A percentile compares a stretch with the other conserved stretches of the same genome.
These are phyloP conservation scores for Ptychoptera contaminata DNA, from an alignment of 2,888 invertebrate species.

Conservation along the genomic window DNA sequence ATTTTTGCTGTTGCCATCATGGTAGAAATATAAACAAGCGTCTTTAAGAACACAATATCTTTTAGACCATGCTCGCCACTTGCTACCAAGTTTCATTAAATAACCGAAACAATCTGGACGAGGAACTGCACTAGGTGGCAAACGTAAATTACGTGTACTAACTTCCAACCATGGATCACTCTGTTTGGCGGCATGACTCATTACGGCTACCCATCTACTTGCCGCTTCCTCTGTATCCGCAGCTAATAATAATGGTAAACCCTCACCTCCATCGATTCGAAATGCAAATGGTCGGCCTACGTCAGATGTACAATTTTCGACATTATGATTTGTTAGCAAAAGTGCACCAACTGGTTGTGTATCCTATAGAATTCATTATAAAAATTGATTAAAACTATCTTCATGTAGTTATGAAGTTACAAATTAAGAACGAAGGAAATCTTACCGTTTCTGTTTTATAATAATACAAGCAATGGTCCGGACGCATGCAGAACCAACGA, in stretches of 20 bases:
- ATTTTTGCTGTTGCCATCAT: conserved; percentile 69
- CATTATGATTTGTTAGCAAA: conserved; percentile 68
- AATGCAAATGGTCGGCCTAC: conserved; percentile 51
- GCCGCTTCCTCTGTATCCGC: conserved; percentile 60
- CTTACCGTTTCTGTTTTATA: conserved; percentile 82
- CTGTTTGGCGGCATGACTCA: conserved; percentile 62
- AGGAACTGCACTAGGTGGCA: conserved; percentile 63
- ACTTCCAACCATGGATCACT: conserved; percentile 51
- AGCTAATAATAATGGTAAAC: conserved; percentile 59
- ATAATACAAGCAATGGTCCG: conserved; percentile 87
- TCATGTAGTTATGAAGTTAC: too few species aligned
- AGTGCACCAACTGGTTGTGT: conserved; percentile 80
- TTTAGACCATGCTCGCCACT: conserved; percentile 80
- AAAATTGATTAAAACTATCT: neutral
- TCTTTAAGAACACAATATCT: conserved; percentile 90
- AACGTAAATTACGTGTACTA: conserved; percentile 62
- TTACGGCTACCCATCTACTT: conserved; percentile 59
- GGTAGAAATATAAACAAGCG: conserved; percentile 87
- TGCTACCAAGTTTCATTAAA: conserved; percentile 69
- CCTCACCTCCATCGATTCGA: conserved; percentile 51
- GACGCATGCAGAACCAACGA: conserved; percentile 79
- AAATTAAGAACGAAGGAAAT: conserved; percentile 12
- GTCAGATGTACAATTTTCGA: conserved; percentile 35
- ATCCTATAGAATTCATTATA: conserved; percentile 38
- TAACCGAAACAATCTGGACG: conserved; percentile 89